Evolutionary conservation across 2,888 invertebrate genomes (phyloP), one percentile per base, ranked within the genome.

Genomic region (Tetranychus piercei): DNA sequence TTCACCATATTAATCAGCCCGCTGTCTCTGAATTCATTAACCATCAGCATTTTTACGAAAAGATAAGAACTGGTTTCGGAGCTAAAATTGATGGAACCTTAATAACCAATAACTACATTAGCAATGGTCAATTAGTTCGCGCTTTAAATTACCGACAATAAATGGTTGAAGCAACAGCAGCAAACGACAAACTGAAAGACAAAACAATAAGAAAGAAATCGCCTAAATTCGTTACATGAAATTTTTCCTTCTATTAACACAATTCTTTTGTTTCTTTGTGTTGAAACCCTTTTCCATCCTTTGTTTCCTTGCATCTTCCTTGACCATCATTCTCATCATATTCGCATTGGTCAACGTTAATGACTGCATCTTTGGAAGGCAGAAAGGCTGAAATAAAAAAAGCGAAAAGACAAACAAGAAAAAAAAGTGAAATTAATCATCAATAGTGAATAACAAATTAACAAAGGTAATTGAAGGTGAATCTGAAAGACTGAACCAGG

Each of bases 21-120:
- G 20, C 69, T 11, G 34, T 69, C 22, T 23, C 69, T 7, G 69
- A 69, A 23, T 23, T 69, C 20, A 23, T 69, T 22, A 69, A 69
- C 69, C 11, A 18, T 69, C 69, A 69, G 22, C 69, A 69, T 69
- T 69, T 69, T 69, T 23, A 69, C 20, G 69, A 69, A 22, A 69
- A 69, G 20, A 69, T 69, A 69, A 18, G 69, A 20, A 69, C 69
- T 11, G 20, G 20, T 69, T 69, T 23, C 23, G 69, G 69, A 69
- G 20, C 18, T 23, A 69, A 69, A 23, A 20, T 69, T 6, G 69
- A 69, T 69, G 34, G 69, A 23, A 69, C 69, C 20, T 22, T 69
- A 23, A 69, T 69, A 20, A 69, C 22, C 20, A 69, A 69, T 23
- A 69, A 69, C 34, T 69, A 69, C 22, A 66, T 66, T 20, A 66